phyloP scores from a whole-genome alignment of 2,888 invertebrate species.

The Biston stratarius region DNA sequence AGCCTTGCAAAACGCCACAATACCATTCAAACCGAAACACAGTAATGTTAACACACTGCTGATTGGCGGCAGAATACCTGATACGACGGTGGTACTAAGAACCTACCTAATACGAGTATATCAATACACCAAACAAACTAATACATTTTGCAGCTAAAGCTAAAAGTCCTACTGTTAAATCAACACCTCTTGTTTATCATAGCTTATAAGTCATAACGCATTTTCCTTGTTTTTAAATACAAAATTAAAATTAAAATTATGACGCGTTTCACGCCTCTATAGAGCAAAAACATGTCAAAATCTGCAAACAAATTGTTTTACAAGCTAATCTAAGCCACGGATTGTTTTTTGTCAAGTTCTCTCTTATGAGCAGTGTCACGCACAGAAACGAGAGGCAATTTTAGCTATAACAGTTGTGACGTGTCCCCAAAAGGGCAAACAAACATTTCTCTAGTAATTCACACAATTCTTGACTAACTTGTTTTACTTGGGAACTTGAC shows the following conservation, averaged over 20 bases:
- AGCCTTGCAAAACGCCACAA: too few species aligned
- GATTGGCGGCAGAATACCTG: too few species aligned
- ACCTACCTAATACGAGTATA: too few species aligned
- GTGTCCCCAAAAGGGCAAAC: not conserved
- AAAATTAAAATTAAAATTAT: constrained; percentile 1
- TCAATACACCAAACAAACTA: too few species aligned
- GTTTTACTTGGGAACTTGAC: constrained; percentile 26
- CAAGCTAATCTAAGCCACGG: not conserved
- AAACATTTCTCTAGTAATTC: constrained; percentile 34
- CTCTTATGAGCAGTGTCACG: not conserved
- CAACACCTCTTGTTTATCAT: too few species aligned
- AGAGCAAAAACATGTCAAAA: constrained; percentile 16
- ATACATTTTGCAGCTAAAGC: too few species aligned
- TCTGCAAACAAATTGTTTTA: not conserved
- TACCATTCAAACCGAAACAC: too few species aligned
- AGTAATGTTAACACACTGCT: too few species aligned
- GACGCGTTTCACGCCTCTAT: constrained; percentile 19
- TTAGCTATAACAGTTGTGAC: not conserved
- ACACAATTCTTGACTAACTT: constrained; percentile 22
- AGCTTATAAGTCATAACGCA: not conserved
- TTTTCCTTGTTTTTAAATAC: constrained; percentile 29
- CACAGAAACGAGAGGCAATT: not conserved
- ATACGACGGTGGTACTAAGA: too few species aligned
- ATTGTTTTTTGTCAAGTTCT: not conserved
- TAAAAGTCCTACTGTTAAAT: too few species aligned